Evolutionary conservation across 1,140 invertebrate species (phyloP), one percentile per base, ranked within the genome.

Genomic region (Drosophila willistoni): DNA sequence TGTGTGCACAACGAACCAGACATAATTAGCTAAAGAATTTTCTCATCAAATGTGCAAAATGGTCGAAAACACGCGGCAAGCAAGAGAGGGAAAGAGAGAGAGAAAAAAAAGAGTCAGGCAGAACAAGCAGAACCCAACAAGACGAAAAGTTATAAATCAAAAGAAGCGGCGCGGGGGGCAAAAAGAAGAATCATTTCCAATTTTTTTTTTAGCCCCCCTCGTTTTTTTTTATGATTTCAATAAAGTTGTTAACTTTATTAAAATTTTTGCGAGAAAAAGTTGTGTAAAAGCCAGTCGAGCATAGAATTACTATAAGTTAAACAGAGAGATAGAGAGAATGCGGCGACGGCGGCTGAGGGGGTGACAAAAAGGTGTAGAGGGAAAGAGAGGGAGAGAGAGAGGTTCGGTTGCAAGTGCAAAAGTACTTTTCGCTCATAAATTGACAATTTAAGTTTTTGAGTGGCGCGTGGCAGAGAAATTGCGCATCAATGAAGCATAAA

Each of bases 201-300:
- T 39, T 34, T 51, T 51, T 10, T 22, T 22, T 47, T 12, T 3
- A 25, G 22, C 22, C 2, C 4, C 19, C 22, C 22, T 25, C 22
- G 3, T 39, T 39, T 78, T 89, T 73, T 83, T 87, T 86, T 82
- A 89, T 79, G 77, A 87, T 86, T 86, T 83, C 83, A 86, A 87
- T 87, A 89, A 87, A 87, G 77, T 87, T 87, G 80, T 87, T 87
- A 87, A 87, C 83, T 87, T 87, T 87, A 87, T 87, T 87, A 87
- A 89, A 87, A 87, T 89, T 79, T 86, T 77, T 79, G 76, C 83
- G 39, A 71, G 77, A 86, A 79, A 87, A 87, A 87, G 83, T 87
- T 89, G 77, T 71, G 72, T 75, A 77, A 87, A 71, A 83, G 84
- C 67, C 82, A 86, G 83, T 81, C 82, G 80, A 87, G 83, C 82